Evolutionary conservation across 2,888 invertebrate genomes (phyloP), one percentile per base, ranked within the genome.

Genomic region (Drosophila stalkeri): DNA sequence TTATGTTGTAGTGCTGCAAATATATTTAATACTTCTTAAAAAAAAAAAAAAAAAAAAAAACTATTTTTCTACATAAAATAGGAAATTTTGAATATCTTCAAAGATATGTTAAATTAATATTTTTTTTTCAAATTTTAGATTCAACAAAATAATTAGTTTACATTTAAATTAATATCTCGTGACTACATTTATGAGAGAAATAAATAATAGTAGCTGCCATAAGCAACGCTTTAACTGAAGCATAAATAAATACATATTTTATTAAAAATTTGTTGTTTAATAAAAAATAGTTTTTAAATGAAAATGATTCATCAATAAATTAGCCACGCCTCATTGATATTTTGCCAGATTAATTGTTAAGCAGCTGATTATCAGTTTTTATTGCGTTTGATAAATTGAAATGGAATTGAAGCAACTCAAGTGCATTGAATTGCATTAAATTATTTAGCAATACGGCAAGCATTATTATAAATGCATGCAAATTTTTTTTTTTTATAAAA

Each of bases 301-400:
- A 7, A 16, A 51, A 18, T 20, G 16, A 8, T 52, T 37, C 37
- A 20, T 20, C 37, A 37, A 54, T 37, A 20, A 23, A 54, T 37
- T 54, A 33, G 33, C 33, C 33, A 51, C 51, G 33, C 33, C 54
- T 54, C 23, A 35, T 20, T 55, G 55, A 41, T 41, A 18, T 27
- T 41, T n/a, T 18, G 57, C 20, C 33, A 57, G 44, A 33, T 20
- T 20, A 57, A 57, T 44, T 57, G 57, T 33, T 20, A 57, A 57
- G 57, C 44, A 57, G 20, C 44, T 44, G 44, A 57, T 57, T 57
- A 57, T 20, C 33, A 35, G 16, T 55, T 41, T 41, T 55, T 54
- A 27, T 39, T n/a, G 39, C 37, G 27, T 27, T 27, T 27, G 39
- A 39, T 31, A 41, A 41, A 41, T 31, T 20, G 16, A 33, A 57